Evolutionary conservation across 1,140 invertebrate species (phyloP).

Genomic region (Paramacrobiotus metropolitanus): DNA sequence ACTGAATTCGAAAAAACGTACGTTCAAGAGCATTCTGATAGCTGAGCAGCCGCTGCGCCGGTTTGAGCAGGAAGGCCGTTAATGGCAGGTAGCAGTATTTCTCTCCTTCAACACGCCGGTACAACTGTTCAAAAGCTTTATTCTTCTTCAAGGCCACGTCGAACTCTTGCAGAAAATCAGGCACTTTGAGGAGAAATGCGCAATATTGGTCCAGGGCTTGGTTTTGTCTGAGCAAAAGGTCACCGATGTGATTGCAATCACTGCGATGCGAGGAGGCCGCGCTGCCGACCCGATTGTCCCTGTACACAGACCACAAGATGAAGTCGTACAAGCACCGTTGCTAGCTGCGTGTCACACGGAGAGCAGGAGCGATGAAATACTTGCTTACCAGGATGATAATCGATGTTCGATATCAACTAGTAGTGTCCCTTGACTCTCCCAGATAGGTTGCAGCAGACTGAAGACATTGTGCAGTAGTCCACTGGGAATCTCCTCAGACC

Average conservation of each 20-base stretch:
- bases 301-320: not conserved
- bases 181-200: constrained; percentile 48
- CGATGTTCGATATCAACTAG: constrained; percentile 41
- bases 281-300: not conserved
- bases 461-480: constrained; percentile 30
- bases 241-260: constrained; percentile 35
- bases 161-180: constrained; percentile 44
- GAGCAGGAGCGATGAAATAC: not conserved
- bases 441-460: constrained; percentile 35
- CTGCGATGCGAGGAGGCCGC: not conserved
- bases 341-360: not conserved
- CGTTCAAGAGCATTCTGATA: constrained; percentile 57
- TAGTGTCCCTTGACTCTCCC: constrained; percentile 36
- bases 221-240: constrained; percentile 38
- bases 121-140: constrained; percentile 46
- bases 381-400: constrained; percentile 33
- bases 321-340: not conserved
- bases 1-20: too few species aligned
- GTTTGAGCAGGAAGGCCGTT: constrained; percentile 60
- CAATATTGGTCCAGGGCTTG: constrained; percentile 34
- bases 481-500: constrained; percentile 30
- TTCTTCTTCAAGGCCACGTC: constrained; percentile 45
- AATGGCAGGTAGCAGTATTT: constrained; percentile 66
- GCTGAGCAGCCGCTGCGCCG: constrained; percentile 61
- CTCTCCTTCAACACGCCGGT: constrained; percentile 57